Base-by-base conservation (phyloP, 1,140 invertebrate species). In the Drosophila sp. region DNA sequence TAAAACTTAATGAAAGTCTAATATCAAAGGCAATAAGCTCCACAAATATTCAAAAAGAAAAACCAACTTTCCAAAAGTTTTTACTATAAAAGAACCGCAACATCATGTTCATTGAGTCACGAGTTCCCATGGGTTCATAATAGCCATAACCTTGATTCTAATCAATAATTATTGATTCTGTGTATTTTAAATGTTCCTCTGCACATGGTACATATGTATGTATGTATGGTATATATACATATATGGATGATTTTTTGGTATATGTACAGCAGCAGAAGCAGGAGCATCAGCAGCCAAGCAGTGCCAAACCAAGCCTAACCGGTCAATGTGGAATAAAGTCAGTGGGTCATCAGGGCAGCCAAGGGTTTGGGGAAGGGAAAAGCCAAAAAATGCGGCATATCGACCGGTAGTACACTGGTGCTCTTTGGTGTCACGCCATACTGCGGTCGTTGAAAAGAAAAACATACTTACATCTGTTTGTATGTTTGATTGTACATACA, bases 371-470 rank as follows among this genome's bases (percentile, higher is more conserved):
- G 70, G 50, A 40, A 57, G 33, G 35, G 38, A 32, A 54, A 54
- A 77, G 64, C 44, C 44, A 50, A 67, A 73, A 66, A 81, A 82
- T 86, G 83, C 82, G 82, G 82, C 79, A 86, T 86, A 87, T 86
- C 82, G 82, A 86, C 82, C 82, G 70, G 81, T 76, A 60, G 8
- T 5, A 3, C 6, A 10, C 35, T 38, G 30, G 8, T 11, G 35
- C 35, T 38, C 35, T 38, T 29, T 54, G 64, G 57, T 75, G 72
- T 75, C 72, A 75, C 72, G 72, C 72, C 72, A 75, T 75, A 72
- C 72, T 75, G 73, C 73, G 73, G 73, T 76, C 73, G 73, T 68
- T 76, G 40, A 40, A 70, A 65, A 76, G 70, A 58, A 44, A 60
- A 60, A 47, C 55, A 66, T 27, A 50, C 44, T 25, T 27, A n/a